Percentiles rank a stretch among this genome's conserved stretches.
Evolutionary conservation across 1,140 invertebrate species (phyloP).

Genomic region (Pseudomyrmex pallidus): DNA sequence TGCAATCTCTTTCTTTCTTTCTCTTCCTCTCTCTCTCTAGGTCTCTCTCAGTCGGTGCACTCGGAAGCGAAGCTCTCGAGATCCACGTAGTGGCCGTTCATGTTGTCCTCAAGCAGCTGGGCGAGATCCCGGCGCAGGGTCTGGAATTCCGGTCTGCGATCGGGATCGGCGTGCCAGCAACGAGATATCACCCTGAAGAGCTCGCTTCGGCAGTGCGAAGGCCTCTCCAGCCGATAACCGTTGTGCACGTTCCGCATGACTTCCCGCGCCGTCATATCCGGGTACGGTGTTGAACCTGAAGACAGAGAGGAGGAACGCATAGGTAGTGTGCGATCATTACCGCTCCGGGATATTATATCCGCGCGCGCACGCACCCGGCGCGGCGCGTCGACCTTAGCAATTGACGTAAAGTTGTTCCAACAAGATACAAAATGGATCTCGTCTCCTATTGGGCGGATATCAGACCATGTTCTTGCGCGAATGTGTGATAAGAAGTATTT

Average conservation of each 20-base stretch:
- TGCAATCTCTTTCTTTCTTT: background rate
- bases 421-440: constrained; percentile 24
- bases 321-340: constrained; percentile 30
- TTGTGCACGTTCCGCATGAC: constrained; percentile 91
- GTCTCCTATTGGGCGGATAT: background rate
- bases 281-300: constrained; percentile 92
- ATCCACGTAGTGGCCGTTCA: constrained; percentile 91
- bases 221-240: constrained; percentile 91
- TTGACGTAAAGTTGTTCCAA: background rate
- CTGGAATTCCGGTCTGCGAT: constrained; percentile 90
- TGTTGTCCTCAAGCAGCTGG: constrained; percentile 89
- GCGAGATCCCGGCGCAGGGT: constrained; percentile 89
- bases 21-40: background rate
- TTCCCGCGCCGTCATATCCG: constrained; percentile 91
- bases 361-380: background rate
- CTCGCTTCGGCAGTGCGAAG: constrained; percentile 90
- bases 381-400: background rate
- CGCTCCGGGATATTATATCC: no score
- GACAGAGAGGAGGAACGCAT: background rate
- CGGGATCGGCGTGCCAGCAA: constrained; percentile 91
- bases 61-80: constrained; percentile 91
- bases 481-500: background rate
- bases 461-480: background rate
- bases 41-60: constrained; percentile 85
- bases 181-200: constrained; percentile 91